Conservation (phyloP, 2,113 vertebrate species). For the Podiceps cristatus region DNA sequence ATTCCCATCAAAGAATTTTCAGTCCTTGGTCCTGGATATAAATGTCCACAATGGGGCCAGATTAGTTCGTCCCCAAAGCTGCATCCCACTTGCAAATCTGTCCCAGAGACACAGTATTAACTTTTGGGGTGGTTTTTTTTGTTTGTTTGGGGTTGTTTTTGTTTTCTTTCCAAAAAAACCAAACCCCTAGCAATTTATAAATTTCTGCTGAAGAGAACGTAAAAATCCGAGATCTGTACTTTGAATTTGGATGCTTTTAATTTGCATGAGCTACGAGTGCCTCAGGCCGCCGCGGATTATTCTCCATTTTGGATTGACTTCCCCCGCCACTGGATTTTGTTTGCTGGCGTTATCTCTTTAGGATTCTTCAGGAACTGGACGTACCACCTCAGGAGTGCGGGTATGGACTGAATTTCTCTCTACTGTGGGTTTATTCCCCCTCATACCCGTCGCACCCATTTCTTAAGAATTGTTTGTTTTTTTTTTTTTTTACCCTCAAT, state of each 20-base stretch:
- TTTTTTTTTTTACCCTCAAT: conserved; percentile 47
- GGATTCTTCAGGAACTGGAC: conserved; percentile 80
- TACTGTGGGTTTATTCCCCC: conserved; percentile 72
- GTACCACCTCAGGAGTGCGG: conserved; percentile 77
- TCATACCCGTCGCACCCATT: conserved; percentile 73
- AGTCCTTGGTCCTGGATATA: conserved; percentile 74
- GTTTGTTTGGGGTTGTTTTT: too few relatives aligned
- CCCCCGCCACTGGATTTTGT: conserved; percentile 77
- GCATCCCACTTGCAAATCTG: conserved; percentile 60
- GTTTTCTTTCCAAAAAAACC: not conserved
- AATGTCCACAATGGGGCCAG: conserved; percentile 55
- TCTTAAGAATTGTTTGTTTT: conserved; percentile 46
- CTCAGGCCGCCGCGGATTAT: conserved; percentile 86
- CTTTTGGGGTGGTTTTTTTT: not conserved
- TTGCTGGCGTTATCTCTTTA: conserved; percentile 77
- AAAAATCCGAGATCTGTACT: conserved; percentile 58
- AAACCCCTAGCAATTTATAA: conserved; percentile 26
- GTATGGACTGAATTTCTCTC: conserved; percentile 75
- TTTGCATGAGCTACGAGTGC: conserved; percentile 70
- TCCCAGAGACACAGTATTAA: conserved; percentile 70
- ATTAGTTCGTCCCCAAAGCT: conserved; percentile 61
- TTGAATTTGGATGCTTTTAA: conserved; percentile 73
- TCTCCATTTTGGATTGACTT: conserved; percentile 85
- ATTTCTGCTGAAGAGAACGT: conserved; percentile 59
- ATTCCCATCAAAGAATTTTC: conserved; percentile 76